Evolutionary conservation across 2,888 invertebrate genomes (phyloP), one percentile per base, ranked within the genome.

Genomic region (Iphiclides podalirius): DNA sequence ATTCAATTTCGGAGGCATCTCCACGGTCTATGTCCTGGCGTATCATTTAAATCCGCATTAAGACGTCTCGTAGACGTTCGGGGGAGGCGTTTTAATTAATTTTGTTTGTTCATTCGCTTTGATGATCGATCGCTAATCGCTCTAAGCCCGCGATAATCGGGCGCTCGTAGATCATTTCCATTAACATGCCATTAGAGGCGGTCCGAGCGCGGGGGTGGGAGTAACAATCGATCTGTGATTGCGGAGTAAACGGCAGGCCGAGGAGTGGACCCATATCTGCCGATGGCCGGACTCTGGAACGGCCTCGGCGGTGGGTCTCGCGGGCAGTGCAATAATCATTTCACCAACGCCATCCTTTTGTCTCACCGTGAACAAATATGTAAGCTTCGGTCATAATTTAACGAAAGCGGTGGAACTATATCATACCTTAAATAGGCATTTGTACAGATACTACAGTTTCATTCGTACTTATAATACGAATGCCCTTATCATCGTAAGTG

Each of bases 91-190:
- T 49, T 34, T 55, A 57, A 59, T 61, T 58, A 61, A 61, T 55
- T 54, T 47, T 52, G 54, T 59, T 58, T 55, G 52, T 49, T 47
- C 47, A 33, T 50, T 55, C 54, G 36, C 46, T 54, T 53, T 47
- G 45, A 37, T 45, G 52, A 61, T 59, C 59, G 58, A 63, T 61
- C 52, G 57, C 53, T 62, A 58, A 60, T 58, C 59, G 56, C 52
- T 48, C 45, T 55, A 39, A 55, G 54, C 50, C 52, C 47, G 23
- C 47, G 56, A 58, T 61, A 63, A 61, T 63, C 61, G 61, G 57
- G 57, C 53, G 53, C 49, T 52, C 47, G 47, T 56, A 54, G 52
- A 58, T 63, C 59, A 59, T 54, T 53, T 53, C 58, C 52, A 62
- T 63, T 60, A 61, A 52, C 46, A 46, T 51, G 59, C 57, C 52